Conservation (phyloP, 2,888 invertebrate species). For the Heteropelma amictum region DNA sequence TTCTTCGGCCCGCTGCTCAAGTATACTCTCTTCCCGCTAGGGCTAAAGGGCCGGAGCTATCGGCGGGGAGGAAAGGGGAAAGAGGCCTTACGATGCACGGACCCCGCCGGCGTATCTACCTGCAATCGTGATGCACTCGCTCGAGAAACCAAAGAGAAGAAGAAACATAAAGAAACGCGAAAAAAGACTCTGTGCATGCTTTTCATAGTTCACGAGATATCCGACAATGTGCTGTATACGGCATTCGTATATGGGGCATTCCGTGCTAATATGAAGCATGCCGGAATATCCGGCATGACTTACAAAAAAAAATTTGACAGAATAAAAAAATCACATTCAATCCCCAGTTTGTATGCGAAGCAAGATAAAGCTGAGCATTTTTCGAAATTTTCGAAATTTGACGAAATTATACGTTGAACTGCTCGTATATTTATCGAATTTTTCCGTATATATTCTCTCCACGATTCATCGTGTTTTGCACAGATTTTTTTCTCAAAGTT, state of each 20-base stretch:
- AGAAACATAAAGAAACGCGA: constrained; percentile 9
- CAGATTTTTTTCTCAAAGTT: too few relatives aligned
- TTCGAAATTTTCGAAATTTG: too few relatives aligned
- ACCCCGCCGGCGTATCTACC: constrained; percentile 54
- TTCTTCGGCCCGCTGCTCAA: constrained; percentile 25
- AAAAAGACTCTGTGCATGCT: constrained; percentile 15
- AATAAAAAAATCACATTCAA: too few relatives aligned
- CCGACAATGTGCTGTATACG: background rate
- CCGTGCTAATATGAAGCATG: too few relatives aligned
- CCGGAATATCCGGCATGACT: too few relatives aligned
- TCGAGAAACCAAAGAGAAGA: constrained; percentile 22
- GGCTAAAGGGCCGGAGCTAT: background rate
- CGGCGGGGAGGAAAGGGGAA: background rate
- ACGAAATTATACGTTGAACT: too few relatives aligned
- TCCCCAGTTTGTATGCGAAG: too few relatives aligned
- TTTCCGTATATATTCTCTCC: too few relatives aligned
- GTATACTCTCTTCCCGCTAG: constrained; percentile 17
- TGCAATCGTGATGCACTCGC: constrained; percentile 48
- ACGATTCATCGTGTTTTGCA: too few relatives aligned
- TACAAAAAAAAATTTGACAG: too few relatives aligned
- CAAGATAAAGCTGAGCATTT: too few relatives aligned
- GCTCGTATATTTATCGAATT: too few relatives aligned
- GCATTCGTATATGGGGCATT: background rate
- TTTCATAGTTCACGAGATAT: constrained; percentile 37
- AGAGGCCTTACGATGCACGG: constrained; percentile 40